Percentiles rank a stretch among this genome's conserved stretches.
Conservation (phyloP, 2,888 invertebrate species). For the Athripsodes cinereus region DNA sequence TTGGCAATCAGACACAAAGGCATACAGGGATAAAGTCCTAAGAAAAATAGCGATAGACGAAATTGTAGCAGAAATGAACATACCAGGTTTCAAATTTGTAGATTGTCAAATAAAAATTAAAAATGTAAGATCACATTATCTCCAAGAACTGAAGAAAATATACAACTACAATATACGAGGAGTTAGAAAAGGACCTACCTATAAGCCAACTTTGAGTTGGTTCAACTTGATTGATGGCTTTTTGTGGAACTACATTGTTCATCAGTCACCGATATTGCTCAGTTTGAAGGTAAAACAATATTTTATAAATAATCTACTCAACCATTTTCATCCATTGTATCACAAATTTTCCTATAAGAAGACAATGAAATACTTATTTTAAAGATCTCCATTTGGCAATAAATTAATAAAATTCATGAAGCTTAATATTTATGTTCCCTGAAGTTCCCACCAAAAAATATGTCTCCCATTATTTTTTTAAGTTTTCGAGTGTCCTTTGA, state of each 20-base stretch:
- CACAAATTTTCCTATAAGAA: no score
- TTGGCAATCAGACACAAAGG: slow-evolving; percentile 29
- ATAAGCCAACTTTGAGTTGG: slow-evolving; percentile 21
- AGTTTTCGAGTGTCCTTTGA: no score
- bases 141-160: slow-evolving; percentile 31
- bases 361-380: no score
- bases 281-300: not conserved
- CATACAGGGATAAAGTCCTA: slow-evolving; percentile 29
- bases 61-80: slow-evolving; percentile 30
- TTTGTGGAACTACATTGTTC: slow-evolving; percentile 6
- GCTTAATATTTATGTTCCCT: no score
- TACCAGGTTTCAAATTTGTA: slow-evolving; percentile 29
- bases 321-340: no score
- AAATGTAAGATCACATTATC: slow-evolving; percentile 30
- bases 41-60: slow-evolving; percentile 27
- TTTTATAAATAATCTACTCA: no score
- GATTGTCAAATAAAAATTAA: slow-evolving; percentile 32
- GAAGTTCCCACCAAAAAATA: no score
- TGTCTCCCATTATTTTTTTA: no score
- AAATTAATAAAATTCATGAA: no score
- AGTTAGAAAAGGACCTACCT: slow-evolving; percentile 1
- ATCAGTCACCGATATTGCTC: slow-evolving; percentile 2
- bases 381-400: no score
- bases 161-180: slow-evolving; percentile 6
- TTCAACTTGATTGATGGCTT: slow-evolving; percentile 18